Evolutionary conservation across 2,888 invertebrate genomes (phyloP).

Genomic region (Epirrhoe alternata): DNA sequence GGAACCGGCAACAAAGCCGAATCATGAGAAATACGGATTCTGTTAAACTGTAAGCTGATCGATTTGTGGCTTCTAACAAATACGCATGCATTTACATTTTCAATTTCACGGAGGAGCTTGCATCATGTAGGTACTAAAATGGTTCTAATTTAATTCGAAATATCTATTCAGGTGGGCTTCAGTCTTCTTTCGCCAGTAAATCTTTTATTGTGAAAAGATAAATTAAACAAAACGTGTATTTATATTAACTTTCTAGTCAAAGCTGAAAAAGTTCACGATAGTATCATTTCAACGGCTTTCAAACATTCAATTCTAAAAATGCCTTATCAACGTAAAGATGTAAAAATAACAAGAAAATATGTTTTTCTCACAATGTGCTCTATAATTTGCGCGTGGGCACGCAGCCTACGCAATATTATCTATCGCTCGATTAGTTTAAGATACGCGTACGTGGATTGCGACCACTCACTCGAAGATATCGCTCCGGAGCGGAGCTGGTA

Average conservation of each 20-base stretch:
- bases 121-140: background rate
- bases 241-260: slow-evolving; percentile 19
- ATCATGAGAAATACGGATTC: slow-evolving; percentile 59
- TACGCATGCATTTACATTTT: slow-evolving; percentile 32
- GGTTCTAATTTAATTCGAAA: background rate
- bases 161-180: background rate
- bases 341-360: slow-evolving; percentile 28
- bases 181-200: background rate
- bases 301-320: slow-evolving; percentile 32
- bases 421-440: slow-evolving; percentile 36
- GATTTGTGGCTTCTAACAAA: slow-evolving; percentile 49
- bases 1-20: slow-evolving; percentile 56
- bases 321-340: slow-evolving; percentile 33
- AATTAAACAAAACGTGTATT: background rate
- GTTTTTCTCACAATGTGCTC: slow-evolving; percentile 28
- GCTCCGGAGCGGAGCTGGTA: background rate
- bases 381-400: slow-evolving; percentile 28
- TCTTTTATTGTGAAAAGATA: background rate
- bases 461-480: background rate
- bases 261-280: slow-evolving; percentile 28
- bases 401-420: slow-evolving; percentile 35
- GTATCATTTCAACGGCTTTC: slow-evolving; percentile 27
- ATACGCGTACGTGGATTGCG: slow-evolving; percentile 17
- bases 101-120: slow-evolving; percentile 18
- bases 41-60: slow-evolving; percentile 61